Conservation (phyloP, 2,113 vertebrate species). For the Cromileptes altivelis region DNA sequence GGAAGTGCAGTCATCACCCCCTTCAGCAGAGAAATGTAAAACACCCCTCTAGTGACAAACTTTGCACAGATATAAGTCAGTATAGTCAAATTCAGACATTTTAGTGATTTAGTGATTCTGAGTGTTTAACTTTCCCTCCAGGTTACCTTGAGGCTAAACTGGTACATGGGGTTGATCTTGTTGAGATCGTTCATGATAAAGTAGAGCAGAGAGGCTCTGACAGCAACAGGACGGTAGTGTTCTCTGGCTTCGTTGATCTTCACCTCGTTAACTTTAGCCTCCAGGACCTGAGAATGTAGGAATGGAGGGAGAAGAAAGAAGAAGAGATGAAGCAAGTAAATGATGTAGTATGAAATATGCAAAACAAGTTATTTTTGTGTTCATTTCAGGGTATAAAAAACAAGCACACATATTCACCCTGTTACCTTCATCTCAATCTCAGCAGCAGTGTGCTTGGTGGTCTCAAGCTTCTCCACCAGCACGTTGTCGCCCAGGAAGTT, state of each 20-base stretch:
- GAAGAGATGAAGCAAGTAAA: neutral
- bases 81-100: no score
- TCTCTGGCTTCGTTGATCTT: constrained; percentile 88
- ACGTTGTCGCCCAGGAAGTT: constrained; percentile 86
- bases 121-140: neutral
- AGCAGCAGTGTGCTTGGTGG: constrained; percentile 84
- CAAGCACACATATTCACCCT: rapidly evolving
- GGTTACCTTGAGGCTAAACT: constrained; percentile 88
- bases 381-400: neutral
- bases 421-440: constrained; percentile 88
- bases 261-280: constrained; percentile 87
- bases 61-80: no score
- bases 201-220: constrained; percentile 86
- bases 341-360: no score
- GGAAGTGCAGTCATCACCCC: no score
- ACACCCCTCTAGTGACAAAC: no score
- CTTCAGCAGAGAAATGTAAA: no score
- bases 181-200: constrained; percentile 89
- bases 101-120: no score
- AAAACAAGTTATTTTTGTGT: neutral
- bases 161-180: constrained; percentile 91
- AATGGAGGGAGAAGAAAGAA: neutral
- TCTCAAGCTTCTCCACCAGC: constrained; percentile 88
- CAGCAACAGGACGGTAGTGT: constrained; percentile 85
- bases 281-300: constrained; percentile 78